Evolutionary conservation across 2,888 invertebrate genomes (phyloP).

Genomic region (Mythimna ferrago): DNA sequence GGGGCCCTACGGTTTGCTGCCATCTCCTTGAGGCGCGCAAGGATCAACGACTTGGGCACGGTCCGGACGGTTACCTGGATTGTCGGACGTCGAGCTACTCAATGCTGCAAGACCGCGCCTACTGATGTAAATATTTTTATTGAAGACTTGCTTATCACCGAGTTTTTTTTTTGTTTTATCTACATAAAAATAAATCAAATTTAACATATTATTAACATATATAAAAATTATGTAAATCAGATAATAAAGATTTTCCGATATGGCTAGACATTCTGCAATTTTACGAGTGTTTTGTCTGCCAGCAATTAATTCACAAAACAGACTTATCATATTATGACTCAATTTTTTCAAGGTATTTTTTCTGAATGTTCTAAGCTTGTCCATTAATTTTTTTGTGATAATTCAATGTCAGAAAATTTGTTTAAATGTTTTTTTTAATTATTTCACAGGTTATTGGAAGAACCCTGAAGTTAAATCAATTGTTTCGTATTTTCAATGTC

Average conservation of each 20-base stretch:
- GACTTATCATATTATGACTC: neutral
- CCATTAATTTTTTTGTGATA: conserved; percentile 10
- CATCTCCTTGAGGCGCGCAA: no score
- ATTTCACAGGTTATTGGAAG: neutral
- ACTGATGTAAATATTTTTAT: no score
- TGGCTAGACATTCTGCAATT: conserved; percentile 17
- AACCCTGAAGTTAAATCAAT: conserved; percentile 23
- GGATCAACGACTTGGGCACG: no score
- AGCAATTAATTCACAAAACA: conserved; percentile 31
- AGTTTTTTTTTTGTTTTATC: no score
- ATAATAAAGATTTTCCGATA: conserved; percentile 54
- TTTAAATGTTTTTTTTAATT: conserved; percentile 1
- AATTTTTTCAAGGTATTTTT: conserved; percentile 25
- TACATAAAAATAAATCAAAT: no score
- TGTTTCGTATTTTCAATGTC: conserved; percentile 11
- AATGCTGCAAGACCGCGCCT: no score
- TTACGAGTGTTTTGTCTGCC: conserved; percentile 20
- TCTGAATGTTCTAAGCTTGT: conserved; percentile 1
- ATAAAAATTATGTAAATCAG: conserved; percentile 40
- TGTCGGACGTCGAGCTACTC: no score
- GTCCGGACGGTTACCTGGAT: no score
- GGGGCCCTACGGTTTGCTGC: no score
- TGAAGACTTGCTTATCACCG: no score
- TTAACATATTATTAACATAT: no score
- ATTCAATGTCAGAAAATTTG: neutral